phyloP scores from a whole-genome alignment of 2,888 invertebrate species.

The Tenthredo livida region DNA sequence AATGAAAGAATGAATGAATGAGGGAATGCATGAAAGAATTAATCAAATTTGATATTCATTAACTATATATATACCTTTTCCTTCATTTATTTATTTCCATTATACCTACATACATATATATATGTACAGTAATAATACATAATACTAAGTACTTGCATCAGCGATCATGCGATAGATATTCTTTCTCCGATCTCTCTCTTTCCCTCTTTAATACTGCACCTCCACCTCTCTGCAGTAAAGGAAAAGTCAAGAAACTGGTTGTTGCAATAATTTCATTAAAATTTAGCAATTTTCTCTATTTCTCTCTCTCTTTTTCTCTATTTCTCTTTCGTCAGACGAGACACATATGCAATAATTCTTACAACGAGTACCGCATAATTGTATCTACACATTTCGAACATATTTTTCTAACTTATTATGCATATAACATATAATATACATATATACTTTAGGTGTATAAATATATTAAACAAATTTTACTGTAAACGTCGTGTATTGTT shows the following conservation, averaged over 20 bases:
- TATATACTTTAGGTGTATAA: neutral
- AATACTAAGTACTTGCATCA: neutral
- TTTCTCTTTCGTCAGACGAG: neutral
- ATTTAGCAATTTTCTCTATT: neutral
- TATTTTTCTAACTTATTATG: neutral
- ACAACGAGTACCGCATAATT: neutral
- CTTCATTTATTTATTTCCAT: neutral
- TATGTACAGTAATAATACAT: neutral
- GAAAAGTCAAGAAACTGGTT: neutral
- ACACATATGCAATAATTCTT: neutral
- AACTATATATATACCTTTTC: neutral
- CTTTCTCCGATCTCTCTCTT: slow-evolving; percentile 18
- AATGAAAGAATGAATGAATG: neutral
- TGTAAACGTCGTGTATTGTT: neutral
- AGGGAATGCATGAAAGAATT: neutral
- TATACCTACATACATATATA: neutral
- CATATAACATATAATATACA: neutral
- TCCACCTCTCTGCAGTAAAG: neutral
- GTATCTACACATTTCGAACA: neutral
- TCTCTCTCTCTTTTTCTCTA: neutral
- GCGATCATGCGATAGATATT: neutral
- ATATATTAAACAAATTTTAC: neutral
- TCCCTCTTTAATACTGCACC: neutral
- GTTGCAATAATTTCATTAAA: slow-evolving; percentile 3
- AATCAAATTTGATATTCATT: neutral